Percentiles rank a stretch among this genome's conserved stretches.
phyloP scores from a whole-genome alignment of 2,888 invertebrate genomes.

The Pyralis farinalis region DNA sequence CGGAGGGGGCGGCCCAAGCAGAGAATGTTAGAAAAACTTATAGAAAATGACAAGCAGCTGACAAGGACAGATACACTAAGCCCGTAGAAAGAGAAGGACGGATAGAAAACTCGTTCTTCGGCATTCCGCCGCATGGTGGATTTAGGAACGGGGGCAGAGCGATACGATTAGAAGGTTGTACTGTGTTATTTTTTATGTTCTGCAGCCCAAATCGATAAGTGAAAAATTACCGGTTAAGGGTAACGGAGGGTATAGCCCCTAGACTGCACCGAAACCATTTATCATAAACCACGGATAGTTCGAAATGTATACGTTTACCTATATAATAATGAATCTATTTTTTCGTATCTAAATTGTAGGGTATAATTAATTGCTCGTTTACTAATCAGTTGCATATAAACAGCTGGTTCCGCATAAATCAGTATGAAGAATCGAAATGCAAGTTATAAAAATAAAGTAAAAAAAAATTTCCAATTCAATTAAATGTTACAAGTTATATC shows the following conservation, averaged over 20 bases:
- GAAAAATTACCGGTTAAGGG: slow-evolving; percentile 35
- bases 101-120: slow-evolving; percentile 76
- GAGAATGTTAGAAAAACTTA: slow-evolving; percentile 80
- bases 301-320: too few relatives aligned
- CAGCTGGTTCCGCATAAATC: too few relatives aligned
- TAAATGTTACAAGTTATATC: too few relatives aligned
- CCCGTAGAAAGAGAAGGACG: slow-evolving; percentile 65
- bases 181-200: slow-evolving; percentile 71
- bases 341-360: too few relatives aligned
- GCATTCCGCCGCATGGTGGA: slow-evolving; percentile 79
- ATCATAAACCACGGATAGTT: too few relatives aligned
- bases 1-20: slow-evolving; percentile 64
- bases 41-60: slow-evolving; percentile 78
- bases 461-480: too few relatives aligned
- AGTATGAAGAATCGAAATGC: too few relatives aligned
- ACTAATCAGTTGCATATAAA: too few relatives aligned
- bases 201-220: slow-evolving; percentile 51
- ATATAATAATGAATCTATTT: too few relatives aligned
- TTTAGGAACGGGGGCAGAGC: slow-evolving; percentile 80
- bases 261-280: neutral
- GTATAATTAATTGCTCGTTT: too few relatives aligned
- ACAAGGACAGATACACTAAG: slow-evolving; percentile 61
- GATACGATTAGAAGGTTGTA: slow-evolving; percentile 76
- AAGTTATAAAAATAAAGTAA: too few relatives aligned
- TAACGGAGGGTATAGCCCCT: slow-evolving; percentile 1